Evolutionary conservation across 2,113 vertebrate species (phyloP), one percentile per base, ranked within the genome.

Genomic region (Taurulus bubalis): DNA sequence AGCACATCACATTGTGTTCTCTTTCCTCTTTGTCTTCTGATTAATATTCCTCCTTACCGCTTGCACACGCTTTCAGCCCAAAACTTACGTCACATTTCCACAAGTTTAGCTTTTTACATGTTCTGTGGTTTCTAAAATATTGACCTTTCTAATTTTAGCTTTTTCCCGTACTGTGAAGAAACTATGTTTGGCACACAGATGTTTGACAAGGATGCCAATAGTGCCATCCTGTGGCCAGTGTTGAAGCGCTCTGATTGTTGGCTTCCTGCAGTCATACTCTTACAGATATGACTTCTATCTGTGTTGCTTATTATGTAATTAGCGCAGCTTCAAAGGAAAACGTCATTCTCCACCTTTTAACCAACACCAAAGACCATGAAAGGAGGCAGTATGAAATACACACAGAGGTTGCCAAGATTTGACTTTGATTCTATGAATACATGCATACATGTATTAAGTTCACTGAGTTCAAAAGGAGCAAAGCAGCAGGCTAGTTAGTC

Each of bases 181-280:
- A 69, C 28, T 15, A 34, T 26, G 7, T 1, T 32, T 55, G 22
- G 1, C 7, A 9, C 34, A 47, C 28, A 5, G 30, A 62, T 65
- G 45, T 60, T 55, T 76, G 28, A 18, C 42, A 63, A 2, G 40
- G 30, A 34, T 45, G 32, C 0, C 24, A 67, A 56, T 22, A 70
- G 51, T 58, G 68, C 72, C 76, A 75, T 62, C 69, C 38, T 77
- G 80, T 82, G 77, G 70, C 8, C 47, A 51, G 4, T 56, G 24
- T 66, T 20, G 1, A 53, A 59, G 1, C 36, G 34, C 10, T 20
- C 28, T 3, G 10, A 18, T 32, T 64, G 36, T 51, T 24, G 32
- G 66, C 8, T 28, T 7, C 22, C 1, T 40, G 38, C 65, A 77
- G 22, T 26, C 15, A n/a, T 5, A 24, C n/a, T 20, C 10, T 38